Conservation (phyloP, 2,113 vertebrate species). For the Thymallus thymallus region DNA sequence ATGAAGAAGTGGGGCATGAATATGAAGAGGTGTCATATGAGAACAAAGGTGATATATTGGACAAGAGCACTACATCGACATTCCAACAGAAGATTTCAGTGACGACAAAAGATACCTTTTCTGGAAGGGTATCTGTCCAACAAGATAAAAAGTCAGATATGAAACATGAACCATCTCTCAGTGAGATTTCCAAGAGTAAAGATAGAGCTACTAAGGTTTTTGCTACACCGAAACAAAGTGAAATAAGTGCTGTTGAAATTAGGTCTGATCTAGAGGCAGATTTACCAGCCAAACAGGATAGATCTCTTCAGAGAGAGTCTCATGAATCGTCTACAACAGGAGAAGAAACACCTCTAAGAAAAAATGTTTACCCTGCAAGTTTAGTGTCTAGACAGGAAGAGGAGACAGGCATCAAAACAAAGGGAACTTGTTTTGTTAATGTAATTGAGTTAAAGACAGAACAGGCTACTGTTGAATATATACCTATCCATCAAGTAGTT, state of each 20-base stretch:
- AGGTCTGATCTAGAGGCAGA: not conserved
- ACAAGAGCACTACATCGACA: not conserved
- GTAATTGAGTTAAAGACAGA: not conserved
- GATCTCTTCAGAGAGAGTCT: not conserved
- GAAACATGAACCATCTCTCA: not conserved
- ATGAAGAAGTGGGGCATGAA: slow-evolving; percentile 15
- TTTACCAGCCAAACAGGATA: not conserved
- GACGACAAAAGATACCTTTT: not conserved
- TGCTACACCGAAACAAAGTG: not conserved
- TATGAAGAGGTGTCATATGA: slow-evolving; percentile 20
- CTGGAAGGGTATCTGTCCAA: not conserved
- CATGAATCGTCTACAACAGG: not conserved
- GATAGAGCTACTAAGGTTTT: not conserved
- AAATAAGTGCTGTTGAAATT: not conserved
- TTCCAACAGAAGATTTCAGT: not conserved
- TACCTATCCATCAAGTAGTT: not conserved
- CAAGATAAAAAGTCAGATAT: not conserved
- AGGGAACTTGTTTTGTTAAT: not conserved
- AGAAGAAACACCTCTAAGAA: not conserved
- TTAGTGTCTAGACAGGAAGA: too few species aligned
- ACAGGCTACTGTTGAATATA: not conserved
- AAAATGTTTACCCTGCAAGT: slow-evolving; percentile 12
- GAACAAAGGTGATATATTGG: not conserved
- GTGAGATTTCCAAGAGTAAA: not conserved
- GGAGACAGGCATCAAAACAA: not conserved